Percentiles rank a stretch among this genome's conserved stretches.
phyloP scores from a whole-genome alignment of 2,888 invertebrate genomes.

The Merodon equestris region DNA sequence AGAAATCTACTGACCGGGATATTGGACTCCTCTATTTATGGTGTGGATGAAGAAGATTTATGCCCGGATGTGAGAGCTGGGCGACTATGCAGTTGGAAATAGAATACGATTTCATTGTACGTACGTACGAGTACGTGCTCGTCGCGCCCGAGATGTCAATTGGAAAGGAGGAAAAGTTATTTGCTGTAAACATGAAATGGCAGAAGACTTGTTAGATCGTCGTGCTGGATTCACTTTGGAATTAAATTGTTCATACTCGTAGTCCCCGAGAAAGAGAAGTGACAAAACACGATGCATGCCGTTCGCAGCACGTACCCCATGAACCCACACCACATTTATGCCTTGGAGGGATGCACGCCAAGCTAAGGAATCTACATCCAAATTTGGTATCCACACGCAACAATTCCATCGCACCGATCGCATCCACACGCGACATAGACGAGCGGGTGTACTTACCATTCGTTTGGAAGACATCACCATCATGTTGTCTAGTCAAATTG shows the following conservation, averaged over 20 bases:
- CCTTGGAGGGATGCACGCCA: too few relatives aligned
- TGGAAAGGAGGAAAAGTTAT: conserved; percentile 38
- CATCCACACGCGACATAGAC: neutral
- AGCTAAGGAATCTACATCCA: conserved; percentile 7
- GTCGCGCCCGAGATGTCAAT: conserved; percentile 15
- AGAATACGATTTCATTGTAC: neutral
- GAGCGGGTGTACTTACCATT: conserved; percentile 74
- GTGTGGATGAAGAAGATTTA: conserved; percentile 23
- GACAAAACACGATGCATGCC: too few relatives aligned
- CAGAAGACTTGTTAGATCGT: conserved; percentile 6
- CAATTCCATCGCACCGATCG: conserved; percentile 53
- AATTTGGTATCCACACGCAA: conserved; percentile 60
- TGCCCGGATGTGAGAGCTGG: conserved; percentile 25
- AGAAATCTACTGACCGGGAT: conserved; percentile 32
- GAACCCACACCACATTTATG: too few relatives aligned
- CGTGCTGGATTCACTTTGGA: too few relatives aligned
- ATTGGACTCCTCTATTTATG: conserved; percentile 22
- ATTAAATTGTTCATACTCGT: too few relatives aligned
- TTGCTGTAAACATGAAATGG: conserved; percentile 12
- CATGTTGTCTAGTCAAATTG: conserved; percentile 79
- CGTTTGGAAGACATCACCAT: conserved; percentile 78
- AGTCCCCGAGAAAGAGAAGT: too few relatives aligned
- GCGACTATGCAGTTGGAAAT: neutral
- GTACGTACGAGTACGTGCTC: conserved; percentile 10
- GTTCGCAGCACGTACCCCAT: too few relatives aligned